Evolutionary conservation across 2,888 invertebrate genomes (phyloP).

Genomic region (Drosophila paucipuncta): DNA sequence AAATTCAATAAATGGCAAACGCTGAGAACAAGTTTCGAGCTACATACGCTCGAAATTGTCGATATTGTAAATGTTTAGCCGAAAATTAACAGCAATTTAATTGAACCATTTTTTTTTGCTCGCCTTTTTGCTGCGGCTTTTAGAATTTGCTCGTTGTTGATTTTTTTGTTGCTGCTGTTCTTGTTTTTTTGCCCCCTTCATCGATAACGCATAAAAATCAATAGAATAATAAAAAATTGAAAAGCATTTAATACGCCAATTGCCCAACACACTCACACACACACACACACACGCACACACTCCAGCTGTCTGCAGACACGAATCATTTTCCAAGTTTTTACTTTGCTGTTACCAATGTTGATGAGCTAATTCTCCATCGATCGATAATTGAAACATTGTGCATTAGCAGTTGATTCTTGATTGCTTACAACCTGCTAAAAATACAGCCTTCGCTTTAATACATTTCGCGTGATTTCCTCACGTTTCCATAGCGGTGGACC

Average conservation of each 20-base stretch:
- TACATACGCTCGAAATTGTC: conserved; percentile 15
- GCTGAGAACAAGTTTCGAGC: conserved; percentile 64
- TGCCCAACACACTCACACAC: conserved; percentile 12
- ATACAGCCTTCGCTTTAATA: conserved; percentile 2
- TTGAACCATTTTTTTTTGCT: conserved; percentile 55
- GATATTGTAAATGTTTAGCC: conserved; percentile 74
- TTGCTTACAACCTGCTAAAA: conserved; percentile 2
- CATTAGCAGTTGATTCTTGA: neutral
- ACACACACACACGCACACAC: neutral
- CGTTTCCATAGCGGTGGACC: neutral
- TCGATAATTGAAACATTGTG: conserved; percentile 56
- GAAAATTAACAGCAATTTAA: conserved; percentile 76
- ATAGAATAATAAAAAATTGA: conserved; percentile 73
- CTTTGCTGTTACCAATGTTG: conserved; percentile 12
- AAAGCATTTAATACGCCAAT: conserved; percentile 67
- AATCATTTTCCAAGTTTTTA: conserved; percentile 25
- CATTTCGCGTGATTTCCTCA: conserved; percentile 7
- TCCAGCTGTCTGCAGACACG: conserved; percentile 28
- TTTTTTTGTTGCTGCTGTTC: conserved; percentile 16
- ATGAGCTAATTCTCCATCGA: conserved; percentile 50
- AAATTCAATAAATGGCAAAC: conserved; percentile 57
- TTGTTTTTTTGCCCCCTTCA: conserved; percentile 3
- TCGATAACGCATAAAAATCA: conserved; percentile 65
- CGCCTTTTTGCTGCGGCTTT: conserved; percentile 25
- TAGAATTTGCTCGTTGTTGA: conserved; percentile 15